Percentiles rank a stretch among this genome's conserved stretches.
Conservation (phyloP, 2,797 vertebrate genomes). For the Tolypeutes matacus region DNA sequence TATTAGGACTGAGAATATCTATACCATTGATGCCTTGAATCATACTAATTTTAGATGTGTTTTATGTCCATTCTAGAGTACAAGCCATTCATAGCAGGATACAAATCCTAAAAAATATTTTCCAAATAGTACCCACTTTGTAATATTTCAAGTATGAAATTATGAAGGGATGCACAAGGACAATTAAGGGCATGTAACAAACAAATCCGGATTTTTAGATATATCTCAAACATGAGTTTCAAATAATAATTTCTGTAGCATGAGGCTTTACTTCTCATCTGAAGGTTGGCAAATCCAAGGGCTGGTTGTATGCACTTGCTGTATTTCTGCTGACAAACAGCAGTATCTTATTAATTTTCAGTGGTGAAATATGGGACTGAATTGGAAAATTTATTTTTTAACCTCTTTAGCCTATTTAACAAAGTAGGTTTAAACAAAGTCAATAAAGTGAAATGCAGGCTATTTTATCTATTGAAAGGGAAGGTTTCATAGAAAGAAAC, state of each 20-base stretch:
- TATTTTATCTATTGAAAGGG: neutral
- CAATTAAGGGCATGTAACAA: neutral
- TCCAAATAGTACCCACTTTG: neutral
- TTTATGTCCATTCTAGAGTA: neutral
- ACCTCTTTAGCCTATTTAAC: neutral
- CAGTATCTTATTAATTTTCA: constrained; percentile 7
- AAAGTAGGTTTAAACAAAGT: constrained; percentile 20
- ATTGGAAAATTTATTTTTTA: neutral
- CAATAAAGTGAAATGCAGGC: neutral
- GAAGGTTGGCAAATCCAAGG: neutral
- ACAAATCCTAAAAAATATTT: neutral
- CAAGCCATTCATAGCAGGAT: neutral
- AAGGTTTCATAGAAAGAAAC: constrained; percentile 25
- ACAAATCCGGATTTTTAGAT: neutral
- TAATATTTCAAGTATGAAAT: neutral
- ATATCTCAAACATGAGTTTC: neutral
- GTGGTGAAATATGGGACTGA: neutral
- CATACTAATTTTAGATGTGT: constrained; percentile 11
- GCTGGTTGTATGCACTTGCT: neutral
- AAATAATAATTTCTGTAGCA: constrained; percentile 44
- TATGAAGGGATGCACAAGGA: neutral
- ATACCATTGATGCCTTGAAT: neutral
- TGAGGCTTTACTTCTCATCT: constrained; percentile 20
- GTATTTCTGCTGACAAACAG: neutral
- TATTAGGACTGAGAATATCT: neutral